A percentile compares a stretch with the other conserved stretches of the same genome.
These are phyloP conservation scores for Bagarius yarrelli DNA, from an alignment of 2,113 vertebrate species.

Conservation along the genomic window DNA sequence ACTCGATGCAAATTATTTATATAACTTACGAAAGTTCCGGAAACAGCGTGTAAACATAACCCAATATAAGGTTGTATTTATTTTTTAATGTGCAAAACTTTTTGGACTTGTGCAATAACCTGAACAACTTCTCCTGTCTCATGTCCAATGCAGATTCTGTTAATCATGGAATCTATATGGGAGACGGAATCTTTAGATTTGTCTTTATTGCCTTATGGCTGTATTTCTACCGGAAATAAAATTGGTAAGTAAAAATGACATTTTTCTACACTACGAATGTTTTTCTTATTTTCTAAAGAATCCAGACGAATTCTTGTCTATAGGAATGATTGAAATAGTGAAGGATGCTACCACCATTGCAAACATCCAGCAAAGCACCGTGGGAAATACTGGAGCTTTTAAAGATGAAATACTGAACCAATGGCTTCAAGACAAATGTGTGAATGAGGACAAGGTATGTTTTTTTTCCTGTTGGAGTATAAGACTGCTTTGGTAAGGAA, in stretches of 20 bases:
- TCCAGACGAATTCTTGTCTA: neutral
- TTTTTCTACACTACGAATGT: neutral
- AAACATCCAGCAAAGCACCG: slow-evolving; percentile 96
- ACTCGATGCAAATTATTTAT: no score
- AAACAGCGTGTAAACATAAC: no score
- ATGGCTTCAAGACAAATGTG: slow-evolving; percentile 92
- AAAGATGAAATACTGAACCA: slow-evolving; percentile 95
- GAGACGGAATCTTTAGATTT: slow-evolving; percentile 93
- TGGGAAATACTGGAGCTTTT: slow-evolving; percentile 94
- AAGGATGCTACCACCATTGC: slow-evolving; percentile 98
- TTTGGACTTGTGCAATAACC: no score
- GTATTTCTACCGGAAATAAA: slow-evolving; percentile 97
- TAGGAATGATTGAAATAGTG: slow-evolving; percentile 98
- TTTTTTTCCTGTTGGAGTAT: neutral
- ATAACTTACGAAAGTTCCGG: no score
- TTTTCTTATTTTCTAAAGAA: neutral
- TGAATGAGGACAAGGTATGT: slow-evolving; percentile 88
- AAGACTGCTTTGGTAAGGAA: slow-evolving; percentile 14
- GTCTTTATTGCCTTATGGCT: slow-evolving; percentile 90
- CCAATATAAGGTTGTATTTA: no score
- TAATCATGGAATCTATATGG: slow-evolving; percentile 99
- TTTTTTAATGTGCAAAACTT: no score
- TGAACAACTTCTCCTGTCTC: no score
- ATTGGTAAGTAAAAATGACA: slow-evolving; percentile 75
- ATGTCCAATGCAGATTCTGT: slow-evolving; percentile 79